Conservation (phyloP, 2,113 vertebrate species). For the Diadophis punctatus region DNA sequence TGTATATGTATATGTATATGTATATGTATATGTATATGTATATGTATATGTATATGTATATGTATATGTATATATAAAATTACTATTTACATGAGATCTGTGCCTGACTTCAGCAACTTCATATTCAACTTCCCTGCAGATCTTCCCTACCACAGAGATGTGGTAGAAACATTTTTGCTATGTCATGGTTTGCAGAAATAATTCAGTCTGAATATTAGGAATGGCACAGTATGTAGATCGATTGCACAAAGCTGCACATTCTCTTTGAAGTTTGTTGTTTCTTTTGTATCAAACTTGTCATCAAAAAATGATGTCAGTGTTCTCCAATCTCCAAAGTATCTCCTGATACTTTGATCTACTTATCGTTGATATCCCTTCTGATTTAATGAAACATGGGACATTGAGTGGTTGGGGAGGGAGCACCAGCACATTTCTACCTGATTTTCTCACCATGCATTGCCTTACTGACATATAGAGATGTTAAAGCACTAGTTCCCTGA, state of each 20-base stretch:
- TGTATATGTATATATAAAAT: too few relatives aligned
- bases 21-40: too few relatives aligned
- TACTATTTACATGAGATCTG: not conserved
- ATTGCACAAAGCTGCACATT: not conserved
- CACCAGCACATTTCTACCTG: not conserved
- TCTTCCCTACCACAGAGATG: not conserved
- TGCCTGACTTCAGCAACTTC: not conserved
- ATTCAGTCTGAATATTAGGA: not conserved
- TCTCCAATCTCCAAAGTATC: not conserved
- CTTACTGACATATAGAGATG: not conserved
- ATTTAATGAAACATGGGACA: not conserved
- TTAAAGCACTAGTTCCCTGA: not conserved
- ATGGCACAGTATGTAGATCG: not conserved
- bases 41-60: too few relatives aligned
- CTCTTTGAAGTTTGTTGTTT: not conserved
- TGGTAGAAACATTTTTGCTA: not conserved
- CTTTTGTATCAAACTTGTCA: not conserved
- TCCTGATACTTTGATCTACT: not conserved
- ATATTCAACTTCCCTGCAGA: not conserved
- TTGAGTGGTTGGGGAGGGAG: not conserved
- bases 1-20: too few relatives aligned
- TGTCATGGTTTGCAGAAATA: not conserved
- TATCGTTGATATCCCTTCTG: not conserved
- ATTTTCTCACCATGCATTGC: not conserved
- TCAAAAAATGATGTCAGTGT: not conserved